phyloP scores from a whole-genome alignment of 2,113 vertebrate genomes.

The Neolamprologus longior region DNA sequence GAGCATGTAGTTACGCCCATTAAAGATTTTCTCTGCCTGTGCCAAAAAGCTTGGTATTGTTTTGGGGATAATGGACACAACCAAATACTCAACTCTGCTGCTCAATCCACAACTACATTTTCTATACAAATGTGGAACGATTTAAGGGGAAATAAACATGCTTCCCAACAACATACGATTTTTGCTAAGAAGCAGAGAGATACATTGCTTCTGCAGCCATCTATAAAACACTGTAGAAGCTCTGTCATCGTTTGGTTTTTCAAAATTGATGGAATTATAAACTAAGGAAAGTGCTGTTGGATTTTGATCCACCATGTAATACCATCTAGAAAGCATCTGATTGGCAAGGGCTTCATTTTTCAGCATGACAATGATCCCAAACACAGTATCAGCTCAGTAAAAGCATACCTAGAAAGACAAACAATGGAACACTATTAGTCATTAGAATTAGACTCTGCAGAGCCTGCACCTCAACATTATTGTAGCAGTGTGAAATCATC shows the following conservation, averaged over 20 bases:
- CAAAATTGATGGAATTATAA: neutral
- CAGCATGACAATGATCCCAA: neutral
- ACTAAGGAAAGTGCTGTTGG: neutral
- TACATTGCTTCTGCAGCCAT: neutral
- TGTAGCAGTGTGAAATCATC: neutral
- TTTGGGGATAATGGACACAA: neutral
- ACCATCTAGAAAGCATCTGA: neutral
- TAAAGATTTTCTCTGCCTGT: neutral
- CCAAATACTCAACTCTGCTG: neutral
- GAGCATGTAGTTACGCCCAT: neutral
- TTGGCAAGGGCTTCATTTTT: neutral
- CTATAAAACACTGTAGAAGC: neutral
- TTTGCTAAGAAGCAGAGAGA: neutral
- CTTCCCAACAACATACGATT: neutral
- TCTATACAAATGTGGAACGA: neutral
- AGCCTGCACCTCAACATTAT: neutral
- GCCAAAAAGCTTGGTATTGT: neutral
- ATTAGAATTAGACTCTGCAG: neutral
- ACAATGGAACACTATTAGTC: neutral
- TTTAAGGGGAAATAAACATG: neutral
- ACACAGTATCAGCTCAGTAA: neutral
- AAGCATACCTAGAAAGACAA: neutral
- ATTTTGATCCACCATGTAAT: neutral
- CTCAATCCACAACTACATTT: neutral
- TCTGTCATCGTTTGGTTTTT: neutral